These are phyloP conservation scores for Tautogolabrus adspersus DNA, from an alignment of 2,113 vertebrate genomes.

Conservation along the genomic window DNA sequence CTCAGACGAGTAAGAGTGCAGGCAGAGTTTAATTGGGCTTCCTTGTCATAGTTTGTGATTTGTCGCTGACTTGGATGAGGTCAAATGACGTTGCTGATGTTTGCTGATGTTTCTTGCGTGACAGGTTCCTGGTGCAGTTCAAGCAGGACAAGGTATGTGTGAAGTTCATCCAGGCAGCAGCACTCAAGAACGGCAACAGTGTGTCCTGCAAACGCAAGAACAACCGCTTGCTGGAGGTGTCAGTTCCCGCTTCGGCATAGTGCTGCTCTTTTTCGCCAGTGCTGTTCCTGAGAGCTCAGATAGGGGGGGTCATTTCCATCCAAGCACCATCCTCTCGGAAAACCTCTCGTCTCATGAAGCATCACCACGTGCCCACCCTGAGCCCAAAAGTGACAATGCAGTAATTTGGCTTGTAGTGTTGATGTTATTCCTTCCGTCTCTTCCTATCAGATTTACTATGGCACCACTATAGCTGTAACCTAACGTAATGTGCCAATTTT, in stretches of 20 bases:
- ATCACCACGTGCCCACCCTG: slow-evolving; percentile 34
- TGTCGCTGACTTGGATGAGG: accelerated
- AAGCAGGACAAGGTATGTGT: slow-evolving; percentile 98
- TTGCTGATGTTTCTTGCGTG: background rate
- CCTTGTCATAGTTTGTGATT: accelerated
- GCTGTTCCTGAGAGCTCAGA: slow-evolving; percentile 40
- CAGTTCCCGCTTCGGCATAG: slow-evolving; percentile 87
- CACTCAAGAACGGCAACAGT: slow-evolving; percentile 90
- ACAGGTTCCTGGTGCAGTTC: slow-evolving; percentile 97
- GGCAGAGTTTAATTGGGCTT: accelerated
- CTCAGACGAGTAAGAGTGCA: slow-evolving; percentile 92
- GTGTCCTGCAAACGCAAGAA: slow-evolving; percentile 97
- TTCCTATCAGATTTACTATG: slow-evolving; percentile 63
- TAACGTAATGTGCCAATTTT: slow-evolving; percentile 23
- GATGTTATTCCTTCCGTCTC: slow-evolving; percentile 59
- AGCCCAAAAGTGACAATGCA: slow-evolving; percentile 85
- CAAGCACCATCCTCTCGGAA: slow-evolving; percentile 16
- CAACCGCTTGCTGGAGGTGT: slow-evolving; percentile 97
- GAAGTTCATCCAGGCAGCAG: slow-evolving; percentile 93
- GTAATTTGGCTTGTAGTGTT: slow-evolving; percentile 78
- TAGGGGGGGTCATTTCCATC: slow-evolving; percentile 28
- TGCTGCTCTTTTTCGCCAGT: background rate
- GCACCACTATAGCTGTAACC: slow-evolving; percentile 50
- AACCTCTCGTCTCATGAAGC: slow-evolving; percentile 41
- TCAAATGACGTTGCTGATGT: background rate